These are phyloP conservation scores for Otis tarda DNA, from an alignment of 2,113 vertebrate genomes.

Conservation along the genomic window DNA sequence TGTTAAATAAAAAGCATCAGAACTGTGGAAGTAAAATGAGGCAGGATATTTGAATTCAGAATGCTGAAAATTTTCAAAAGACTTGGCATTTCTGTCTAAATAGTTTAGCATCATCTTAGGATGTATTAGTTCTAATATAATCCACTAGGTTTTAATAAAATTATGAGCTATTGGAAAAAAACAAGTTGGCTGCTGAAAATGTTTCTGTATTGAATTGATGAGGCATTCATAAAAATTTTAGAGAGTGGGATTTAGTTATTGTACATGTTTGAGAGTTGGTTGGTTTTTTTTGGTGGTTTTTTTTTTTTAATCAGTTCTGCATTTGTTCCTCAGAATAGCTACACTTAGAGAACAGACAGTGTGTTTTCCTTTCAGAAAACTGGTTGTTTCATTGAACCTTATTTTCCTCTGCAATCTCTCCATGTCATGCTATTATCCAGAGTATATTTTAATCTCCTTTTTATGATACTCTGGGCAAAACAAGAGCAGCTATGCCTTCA, in stretches of 20 bases:
- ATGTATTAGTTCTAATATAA: slow-evolving; percentile 2
- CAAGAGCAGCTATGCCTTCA: background rate
- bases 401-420: background rate
- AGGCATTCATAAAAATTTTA: slow-evolving; percentile 7
- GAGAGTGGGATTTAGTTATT: background rate
- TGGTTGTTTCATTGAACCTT: background rate
- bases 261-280: background rate
- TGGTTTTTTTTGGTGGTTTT: no score
- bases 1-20: slow-evolving; percentile 51
- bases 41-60: slow-evolving; percentile 36
- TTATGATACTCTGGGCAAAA: slow-evolving; percentile 19
- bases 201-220: background rate
- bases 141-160: slow-evolving; percentile 38
- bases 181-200: background rate
- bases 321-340: background rate
- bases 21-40: slow-evolving; percentile 18
- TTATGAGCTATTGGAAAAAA: slow-evolving; percentile 7
- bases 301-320: background rate
- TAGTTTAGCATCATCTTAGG: slow-evolving; percentile 30
- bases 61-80: slow-evolving; percentile 42
- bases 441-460: background rate
- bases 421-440: background rate
- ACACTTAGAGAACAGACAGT: background rate
- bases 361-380: background rate
- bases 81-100: slow-evolving; percentile 38